These are phyloP conservation scores for Cichladusa arquata DNA, from an alignment of 2,113 vertebrate genomes.

Conservation along the genomic window DNA sequence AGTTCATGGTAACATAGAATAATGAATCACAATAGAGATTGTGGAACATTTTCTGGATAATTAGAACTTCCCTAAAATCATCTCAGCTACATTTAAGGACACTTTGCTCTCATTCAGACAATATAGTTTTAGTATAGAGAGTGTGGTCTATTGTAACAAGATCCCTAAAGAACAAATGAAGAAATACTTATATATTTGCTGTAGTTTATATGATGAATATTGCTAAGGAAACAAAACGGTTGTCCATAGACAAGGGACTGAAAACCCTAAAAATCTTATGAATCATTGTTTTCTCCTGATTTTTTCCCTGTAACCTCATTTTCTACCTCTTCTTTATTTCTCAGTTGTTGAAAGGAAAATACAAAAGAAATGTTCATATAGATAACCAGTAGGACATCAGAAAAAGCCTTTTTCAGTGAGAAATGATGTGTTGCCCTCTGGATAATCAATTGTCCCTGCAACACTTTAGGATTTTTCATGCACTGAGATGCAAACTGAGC, in stretches of 20 bases:
- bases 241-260: not conserved
- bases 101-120: not conserved
- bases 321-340: slow-evolving; percentile 30
- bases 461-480: slow-evolving; percentile 58
- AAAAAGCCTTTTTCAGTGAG: slow-evolving; percentile 37
- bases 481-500: slow-evolving; percentile 58
- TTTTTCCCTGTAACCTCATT: slow-evolving; percentile 18
- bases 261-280: not conserved
- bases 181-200: not conserved
- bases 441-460: slow-evolving; percentile 58
- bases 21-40: not conserved
- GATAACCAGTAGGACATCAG: slow-evolving; percentile 10
- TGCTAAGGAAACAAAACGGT: not conserved
- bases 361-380: slow-evolving; percentile 49
- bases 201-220: not conserved
- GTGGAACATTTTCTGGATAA: not conserved
- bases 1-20: not conserved
- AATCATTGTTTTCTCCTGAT: not conserved
- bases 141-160: not conserved
- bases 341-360: slow-evolving; percentile 44
- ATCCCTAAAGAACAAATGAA: not conserved
- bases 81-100: not conserved
- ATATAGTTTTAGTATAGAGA: not conserved
- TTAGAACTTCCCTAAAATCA: not conserved
- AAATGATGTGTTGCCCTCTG: slow-evolving; percentile 50